A percentile compares a stretch with the other conserved stretches of the same genome.
Evolutionary conservation across 2,113 vertebrate genomes (phyloP).

Genomic region (Alexandromys fortis): DNA sequence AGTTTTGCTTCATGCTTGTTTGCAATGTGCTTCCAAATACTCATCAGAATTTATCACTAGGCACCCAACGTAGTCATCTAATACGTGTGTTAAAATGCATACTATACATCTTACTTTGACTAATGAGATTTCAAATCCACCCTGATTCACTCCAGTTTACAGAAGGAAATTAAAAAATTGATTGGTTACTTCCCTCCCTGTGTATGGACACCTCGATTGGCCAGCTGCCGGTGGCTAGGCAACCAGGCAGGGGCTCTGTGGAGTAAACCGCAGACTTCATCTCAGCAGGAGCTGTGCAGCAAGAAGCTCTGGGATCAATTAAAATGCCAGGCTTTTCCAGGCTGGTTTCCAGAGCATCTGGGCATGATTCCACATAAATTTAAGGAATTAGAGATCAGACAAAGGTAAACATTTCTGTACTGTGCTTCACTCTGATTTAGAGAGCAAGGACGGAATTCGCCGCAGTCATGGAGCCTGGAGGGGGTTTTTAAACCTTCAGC

Average conservation of each 20-base stretch:
- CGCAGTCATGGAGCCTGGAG: slow-evolving; percentile 82
- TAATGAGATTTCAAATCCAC: slow-evolving; percentile 83
- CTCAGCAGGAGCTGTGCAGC: slow-evolving; percentile 84
- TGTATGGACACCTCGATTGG: slow-evolving; percentile 81
- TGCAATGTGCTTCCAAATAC: slow-evolving; percentile 60
- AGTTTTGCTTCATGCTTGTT: slow-evolving; percentile 46
- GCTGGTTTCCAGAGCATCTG: slow-evolving; percentile 87
- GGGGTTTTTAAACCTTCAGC: slow-evolving; percentile 86
- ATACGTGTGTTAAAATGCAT: slow-evolving; percentile 82
- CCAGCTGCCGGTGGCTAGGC: slow-evolving; percentile 81
- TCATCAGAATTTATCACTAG: slow-evolving; percentile 61
- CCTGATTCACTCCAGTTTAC: slow-evolving; percentile 82
- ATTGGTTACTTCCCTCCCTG: slow-evolving; percentile 85
- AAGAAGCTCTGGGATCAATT: slow-evolving; percentile 89
- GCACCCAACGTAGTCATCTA: slow-evolving; percentile 39
- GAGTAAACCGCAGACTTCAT: slow-evolving; percentile 81
- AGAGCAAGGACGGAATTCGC: slow-evolving; percentile 86
- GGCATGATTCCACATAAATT: slow-evolving; percentile 88
- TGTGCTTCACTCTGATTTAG: slow-evolving; percentile 88
- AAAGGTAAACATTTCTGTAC: slow-evolving; percentile 89
- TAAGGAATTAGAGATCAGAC: slow-evolving; percentile 88
- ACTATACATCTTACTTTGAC: slow-evolving; percentile 59
- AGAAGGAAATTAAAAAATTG: slow-evolving; percentile 86
- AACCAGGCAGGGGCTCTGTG: slow-evolving; percentile 79
- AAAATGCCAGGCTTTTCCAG: slow-evolving; percentile 90